Evolutionary conservation across 2,113 vertebrate species (phyloP).

Genomic region (Lipotes vexillifer): DNA sequence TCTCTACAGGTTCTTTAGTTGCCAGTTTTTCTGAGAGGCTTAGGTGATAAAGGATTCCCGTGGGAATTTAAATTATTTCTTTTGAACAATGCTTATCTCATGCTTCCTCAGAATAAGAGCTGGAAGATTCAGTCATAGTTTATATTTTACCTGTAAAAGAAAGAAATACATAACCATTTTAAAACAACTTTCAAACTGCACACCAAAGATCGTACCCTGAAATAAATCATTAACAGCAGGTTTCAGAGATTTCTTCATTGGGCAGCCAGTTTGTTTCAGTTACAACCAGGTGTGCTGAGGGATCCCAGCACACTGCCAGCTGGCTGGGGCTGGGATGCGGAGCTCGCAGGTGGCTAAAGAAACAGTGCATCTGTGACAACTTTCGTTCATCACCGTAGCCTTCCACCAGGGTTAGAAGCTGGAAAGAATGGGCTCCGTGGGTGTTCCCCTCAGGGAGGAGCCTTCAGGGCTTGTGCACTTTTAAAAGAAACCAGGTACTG

Average conservation of each 20-base stretch:
- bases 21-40: not conserved
- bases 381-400: conserved; percentile 56
- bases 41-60: not conserved
- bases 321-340: conserved; percentile 11
- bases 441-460: conserved; percentile 38
- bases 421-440: conserved; percentile 61
- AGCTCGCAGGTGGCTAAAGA: conserved; percentile 58
- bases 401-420: not conserved
- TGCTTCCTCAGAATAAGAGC: not conserved
- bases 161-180: not conserved
- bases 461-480: not conserved
- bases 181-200: conserved; percentile 37
- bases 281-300: conserved; percentile 73
- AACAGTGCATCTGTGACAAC: conserved; percentile 70
- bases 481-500: conserved; percentile 6
- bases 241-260: conserved; percentile 62
- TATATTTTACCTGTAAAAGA: conserved; percentile 48
- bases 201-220: not conserved
- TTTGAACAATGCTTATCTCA: not conserved
- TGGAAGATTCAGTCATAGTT: not conserved
- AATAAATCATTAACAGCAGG: conserved; percentile 64
- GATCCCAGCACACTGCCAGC: conserved; percentile 61
- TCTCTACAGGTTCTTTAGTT: conserved; percentile 23
- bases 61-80: not conserved
- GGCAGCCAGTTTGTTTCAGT: conserved; percentile 67